These are phyloP conservation scores for Hydra vulgaris DNA, from an alignment of 30 jellyfish, hydroid and myxozoan species.

Conservation along the genomic window DNA sequence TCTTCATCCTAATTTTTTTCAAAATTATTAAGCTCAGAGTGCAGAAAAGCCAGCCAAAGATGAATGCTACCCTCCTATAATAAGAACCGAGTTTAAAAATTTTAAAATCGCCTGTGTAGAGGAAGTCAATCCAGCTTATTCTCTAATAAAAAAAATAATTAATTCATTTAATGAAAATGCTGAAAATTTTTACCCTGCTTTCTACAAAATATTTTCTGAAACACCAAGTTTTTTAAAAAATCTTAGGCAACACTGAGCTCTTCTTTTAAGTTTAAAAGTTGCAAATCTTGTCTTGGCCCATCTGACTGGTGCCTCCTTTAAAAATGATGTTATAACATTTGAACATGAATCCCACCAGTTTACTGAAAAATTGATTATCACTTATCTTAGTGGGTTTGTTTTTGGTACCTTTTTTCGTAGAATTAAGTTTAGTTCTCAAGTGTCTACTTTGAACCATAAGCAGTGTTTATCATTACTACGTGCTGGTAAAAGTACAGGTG, in stretches of 20 bases:
- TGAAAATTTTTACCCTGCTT: constrained; percentile 30
- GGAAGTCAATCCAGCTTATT: not conserved
- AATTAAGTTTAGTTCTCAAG: not conserved
- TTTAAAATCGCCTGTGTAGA: constrained; percentile 6
- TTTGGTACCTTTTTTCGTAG: constrained; percentile 12
- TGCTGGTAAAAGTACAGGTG: constrained; percentile 13
- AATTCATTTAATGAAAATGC: constrained; percentile 43
- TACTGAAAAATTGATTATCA: not conserved
- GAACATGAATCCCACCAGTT: not conserved
- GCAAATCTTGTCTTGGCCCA: constrained; percentile 64
- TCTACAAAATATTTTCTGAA: constrained; percentile 18
- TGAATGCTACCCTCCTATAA: constrained; percentile 16
- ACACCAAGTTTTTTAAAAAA: constrained; percentile 12
- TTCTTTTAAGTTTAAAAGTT: constrained; percentile 42
- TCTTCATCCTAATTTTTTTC: not conserved
- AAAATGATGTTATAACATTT: not conserved
- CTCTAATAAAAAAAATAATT: constrained; percentile 25
- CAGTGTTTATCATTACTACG: constrained; percentile 1
- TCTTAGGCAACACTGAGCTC: constrained; percentile 14
- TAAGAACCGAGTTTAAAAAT: constrained; percentile 3
- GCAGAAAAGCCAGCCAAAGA: not conserved
- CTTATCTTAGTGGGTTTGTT: constrained; percentile 12
- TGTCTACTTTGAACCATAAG: constrained; percentile 6
- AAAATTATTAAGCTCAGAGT: not conserved
- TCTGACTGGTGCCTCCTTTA: constrained; percentile 18